phyloP scores from a whole-genome alignment of 1,140 invertebrate genomes.

The Teleogryllus occipitalis region DNA sequence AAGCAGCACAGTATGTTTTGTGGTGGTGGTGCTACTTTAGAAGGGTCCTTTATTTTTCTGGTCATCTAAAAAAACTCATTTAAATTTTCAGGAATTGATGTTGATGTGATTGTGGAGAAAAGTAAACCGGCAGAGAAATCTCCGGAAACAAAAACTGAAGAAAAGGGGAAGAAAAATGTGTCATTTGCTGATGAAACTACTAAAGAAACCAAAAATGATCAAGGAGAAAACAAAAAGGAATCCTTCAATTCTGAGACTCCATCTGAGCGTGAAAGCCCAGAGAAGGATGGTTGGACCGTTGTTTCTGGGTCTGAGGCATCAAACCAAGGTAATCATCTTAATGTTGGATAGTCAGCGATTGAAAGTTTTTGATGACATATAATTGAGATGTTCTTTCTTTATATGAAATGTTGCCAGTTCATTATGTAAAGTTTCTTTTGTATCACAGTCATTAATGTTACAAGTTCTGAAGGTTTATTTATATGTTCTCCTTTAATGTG shows the following conservation, averaged over 20 bases:
- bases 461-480: too few relatives aligned
- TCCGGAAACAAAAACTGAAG: neutral
- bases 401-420: too few relatives aligned
- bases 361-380: too few relatives aligned
- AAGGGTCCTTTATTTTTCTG: constrained; percentile 2
- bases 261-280: constrained; percentile 11
- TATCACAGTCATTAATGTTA: too few relatives aligned
- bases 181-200: neutral
- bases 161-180: neutral
- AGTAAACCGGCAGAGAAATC: neutral
- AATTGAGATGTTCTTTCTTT: too few relatives aligned
- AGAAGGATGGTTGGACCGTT: constrained; percentile 16
- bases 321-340: neutral
- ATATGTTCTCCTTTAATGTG: too few relatives aligned
- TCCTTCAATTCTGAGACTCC: neutral
- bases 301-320: neutral
- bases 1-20: too few relatives aligned
- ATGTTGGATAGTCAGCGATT: neutral
- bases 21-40: neutral
- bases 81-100: constrained; percentile 16
- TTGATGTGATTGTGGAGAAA: constrained; percentile 14
- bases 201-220: neutral
- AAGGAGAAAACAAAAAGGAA: neutral
- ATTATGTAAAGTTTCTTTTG: too few relatives aligned
- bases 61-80: neutral